Conservation (phyloP, 2,888 invertebrate genomes). For the Corbicula japonica region DNA sequence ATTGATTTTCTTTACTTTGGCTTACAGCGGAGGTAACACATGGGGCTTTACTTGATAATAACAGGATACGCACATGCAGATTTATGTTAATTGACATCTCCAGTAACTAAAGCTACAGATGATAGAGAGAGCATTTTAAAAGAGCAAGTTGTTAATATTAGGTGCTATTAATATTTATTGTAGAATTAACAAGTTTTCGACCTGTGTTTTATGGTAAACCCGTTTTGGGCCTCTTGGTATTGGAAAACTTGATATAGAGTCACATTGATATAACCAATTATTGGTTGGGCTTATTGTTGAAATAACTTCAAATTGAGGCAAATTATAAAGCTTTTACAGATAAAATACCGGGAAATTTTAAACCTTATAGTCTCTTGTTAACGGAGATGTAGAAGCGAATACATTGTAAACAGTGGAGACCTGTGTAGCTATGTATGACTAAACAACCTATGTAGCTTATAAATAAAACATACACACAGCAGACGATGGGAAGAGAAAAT, state of each 20-base stretch:
- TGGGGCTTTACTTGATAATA: too few relatives aligned
- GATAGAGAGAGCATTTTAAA: too few relatives aligned
- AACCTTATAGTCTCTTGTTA: slow-evolving; percentile 36
- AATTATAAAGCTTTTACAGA: slow-evolving; percentile 51
- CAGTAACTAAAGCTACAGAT: too few relatives aligned
- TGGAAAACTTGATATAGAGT: slow-evolving; percentile 45
- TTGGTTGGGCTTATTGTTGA: slow-evolving; percentile 49
- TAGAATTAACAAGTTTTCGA: too few relatives aligned
- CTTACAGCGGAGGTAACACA: slow-evolving; percentile 38
- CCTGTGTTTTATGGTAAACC: slow-evolving; percentile 15
- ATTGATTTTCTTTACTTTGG: slow-evolving; percentile 66
- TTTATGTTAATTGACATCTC: too few relatives aligned
- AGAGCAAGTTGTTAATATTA: too few relatives aligned
- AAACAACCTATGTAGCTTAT: slow-evolving; percentile 34
- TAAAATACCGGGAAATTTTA: slow-evolving; percentile 60
- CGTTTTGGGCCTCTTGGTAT: slow-evolving; percentile 35
- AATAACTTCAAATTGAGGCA: slow-evolving; percentile 66
- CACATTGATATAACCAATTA: slow-evolving; percentile 59
- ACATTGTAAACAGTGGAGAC: too few relatives aligned
- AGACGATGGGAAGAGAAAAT: background rate
- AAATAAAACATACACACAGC: slow-evolving; percentile 39
- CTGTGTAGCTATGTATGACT: slow-evolving; percentile 18
- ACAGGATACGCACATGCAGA: too few relatives aligned
- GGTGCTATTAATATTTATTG: too few relatives aligned
- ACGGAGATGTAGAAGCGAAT: too few relatives aligned